A percentile compares a stretch with the other conserved stretches of the same genome.
Conservation (phyloP, 2,797 vertebrate genomes). For the Sternarchorhynchus goeldii region DNA sequence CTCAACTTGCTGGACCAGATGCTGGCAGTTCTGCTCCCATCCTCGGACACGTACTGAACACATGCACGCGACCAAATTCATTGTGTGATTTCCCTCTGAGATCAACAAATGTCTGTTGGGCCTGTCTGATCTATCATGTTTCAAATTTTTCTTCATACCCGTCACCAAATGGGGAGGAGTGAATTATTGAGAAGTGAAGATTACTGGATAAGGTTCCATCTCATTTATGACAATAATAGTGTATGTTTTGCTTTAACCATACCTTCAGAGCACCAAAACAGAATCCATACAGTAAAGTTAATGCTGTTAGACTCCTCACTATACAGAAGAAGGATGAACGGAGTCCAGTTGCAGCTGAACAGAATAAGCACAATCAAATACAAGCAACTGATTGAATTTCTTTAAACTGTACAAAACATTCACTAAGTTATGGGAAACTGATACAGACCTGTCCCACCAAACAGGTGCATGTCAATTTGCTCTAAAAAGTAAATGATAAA, state of each 20-base stretch:
- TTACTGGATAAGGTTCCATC: too few relatives aligned
- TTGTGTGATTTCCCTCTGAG: too few relatives aligned
- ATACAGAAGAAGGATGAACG: constrained; percentile 87
- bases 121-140: too few relatives aligned
- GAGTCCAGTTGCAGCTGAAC: constrained; percentile 88
- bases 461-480: constrained; percentile 92
- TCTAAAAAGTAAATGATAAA: constrained; percentile 94
- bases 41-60: too few relatives aligned
- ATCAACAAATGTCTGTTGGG: too few relatives aligned
- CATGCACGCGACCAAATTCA: too few relatives aligned
- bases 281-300: constrained; percentile 84
- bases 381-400: neutral
- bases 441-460: constrained; percentile 91
- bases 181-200: too few relatives aligned
- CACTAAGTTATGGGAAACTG: neutral
- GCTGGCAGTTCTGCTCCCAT: too few relatives aligned
- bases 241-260: constrained; percentile 37
- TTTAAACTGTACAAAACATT: constrained; percentile 1
- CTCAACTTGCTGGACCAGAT: too few relatives aligned
- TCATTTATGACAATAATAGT: neutral
- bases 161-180: too few relatives aligned
- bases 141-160: too few relatives aligned
- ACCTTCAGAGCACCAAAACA: constrained; percentile 95
- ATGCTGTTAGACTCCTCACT: constrained; percentile 80
- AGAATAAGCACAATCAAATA: constrained; percentile 9